Conservation (phyloP, 2,797 vertebrate genomes). For the Limosa lapponica region DNA sequence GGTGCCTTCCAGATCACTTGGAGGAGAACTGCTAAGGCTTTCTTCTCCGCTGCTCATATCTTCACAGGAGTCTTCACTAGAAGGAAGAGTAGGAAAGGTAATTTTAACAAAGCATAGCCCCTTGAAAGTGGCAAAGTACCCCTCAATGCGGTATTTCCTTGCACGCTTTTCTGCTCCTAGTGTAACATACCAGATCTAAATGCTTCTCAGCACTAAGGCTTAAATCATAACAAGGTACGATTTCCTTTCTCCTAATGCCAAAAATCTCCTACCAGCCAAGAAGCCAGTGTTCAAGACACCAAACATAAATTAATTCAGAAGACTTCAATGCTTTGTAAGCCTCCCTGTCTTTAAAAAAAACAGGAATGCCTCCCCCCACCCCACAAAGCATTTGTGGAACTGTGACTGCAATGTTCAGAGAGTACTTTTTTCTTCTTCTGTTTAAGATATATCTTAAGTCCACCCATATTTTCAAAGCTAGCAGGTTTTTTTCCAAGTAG, state of each 20-base stretch:
- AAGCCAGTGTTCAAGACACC: background rate
- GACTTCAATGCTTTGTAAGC: background rate
- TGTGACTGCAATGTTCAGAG: background rate
- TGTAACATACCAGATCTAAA: background rate
- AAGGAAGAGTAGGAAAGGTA: background rate
- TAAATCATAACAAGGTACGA: background rate
- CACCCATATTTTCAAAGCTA: background rate
- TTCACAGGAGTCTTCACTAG: constrained; percentile 92
- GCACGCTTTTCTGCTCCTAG: background rate
- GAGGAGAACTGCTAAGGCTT: constrained; percentile 89
- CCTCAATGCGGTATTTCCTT: background rate
- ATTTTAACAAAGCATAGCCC: background rate
- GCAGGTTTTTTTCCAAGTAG: fast-evolving
- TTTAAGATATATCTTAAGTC: background rate
- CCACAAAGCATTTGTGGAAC: background rate
- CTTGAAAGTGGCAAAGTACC: background rate
- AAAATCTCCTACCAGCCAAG: fast-evolving
- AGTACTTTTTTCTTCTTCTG: background rate
- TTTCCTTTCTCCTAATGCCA: background rate
- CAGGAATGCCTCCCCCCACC: background rate
- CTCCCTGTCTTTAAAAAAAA: background rate
- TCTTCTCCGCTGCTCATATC: constrained; percentile 95
- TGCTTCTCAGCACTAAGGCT: background rate
- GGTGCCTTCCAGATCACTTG: constrained; percentile 83
- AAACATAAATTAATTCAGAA: background rate